Conservation (phyloP, 2,888 invertebrate genomes). For the Stegana nigrithorax region DNA sequence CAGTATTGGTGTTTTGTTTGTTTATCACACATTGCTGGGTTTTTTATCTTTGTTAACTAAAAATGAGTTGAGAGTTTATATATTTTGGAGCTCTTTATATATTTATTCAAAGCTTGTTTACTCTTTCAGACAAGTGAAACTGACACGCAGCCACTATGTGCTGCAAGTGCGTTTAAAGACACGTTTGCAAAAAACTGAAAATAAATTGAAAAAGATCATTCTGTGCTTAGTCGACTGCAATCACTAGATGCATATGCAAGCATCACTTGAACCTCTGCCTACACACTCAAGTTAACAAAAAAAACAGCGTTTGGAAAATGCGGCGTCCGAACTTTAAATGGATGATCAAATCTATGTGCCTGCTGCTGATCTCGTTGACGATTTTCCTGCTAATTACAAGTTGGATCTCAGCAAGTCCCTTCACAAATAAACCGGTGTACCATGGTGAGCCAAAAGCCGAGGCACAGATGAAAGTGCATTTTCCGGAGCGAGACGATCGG, state of each 20-base stretch:
- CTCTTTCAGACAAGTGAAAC: too few species aligned
- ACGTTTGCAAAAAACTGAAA: neutral
- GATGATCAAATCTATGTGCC: slow-evolving; percentile 55
- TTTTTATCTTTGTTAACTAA: neutral
- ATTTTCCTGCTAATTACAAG: slow-evolving; percentile 61
- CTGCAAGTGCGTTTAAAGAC: neutral
- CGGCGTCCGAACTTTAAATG: slow-evolving; percentile 64
- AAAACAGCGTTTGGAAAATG: slow-evolving; percentile 40
- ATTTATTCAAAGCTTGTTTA: too few species aligned
- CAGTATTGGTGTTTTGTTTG: neutral
- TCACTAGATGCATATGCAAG: too few species aligned
- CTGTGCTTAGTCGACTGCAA: neutral
- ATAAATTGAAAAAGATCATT: too few species aligned
- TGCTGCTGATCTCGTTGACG: slow-evolving; percentile 53
- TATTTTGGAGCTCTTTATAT: too few species aligned
- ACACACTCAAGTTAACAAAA: too few species aligned
- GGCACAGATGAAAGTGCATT: too few species aligned
- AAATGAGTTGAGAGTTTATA: too few species aligned
- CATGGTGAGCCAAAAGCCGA: slow-evolving; percentile 26
- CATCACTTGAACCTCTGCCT: too few species aligned
- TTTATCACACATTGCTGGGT: neutral
- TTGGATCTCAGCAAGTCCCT: slow-evolving; percentile 62
- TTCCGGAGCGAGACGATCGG: too few species aligned
- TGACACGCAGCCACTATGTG: slow-evolving; percentile 5
- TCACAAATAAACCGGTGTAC: slow-evolving; percentile 51